A percentile compares a stretch with the other conserved stretches of the same genome.
These are phyloP conservation scores for Nothocercus nigrocapillus DNA, from an alignment of 2,113 vertebrate genomes.

Conservation along the genomic window DNA sequence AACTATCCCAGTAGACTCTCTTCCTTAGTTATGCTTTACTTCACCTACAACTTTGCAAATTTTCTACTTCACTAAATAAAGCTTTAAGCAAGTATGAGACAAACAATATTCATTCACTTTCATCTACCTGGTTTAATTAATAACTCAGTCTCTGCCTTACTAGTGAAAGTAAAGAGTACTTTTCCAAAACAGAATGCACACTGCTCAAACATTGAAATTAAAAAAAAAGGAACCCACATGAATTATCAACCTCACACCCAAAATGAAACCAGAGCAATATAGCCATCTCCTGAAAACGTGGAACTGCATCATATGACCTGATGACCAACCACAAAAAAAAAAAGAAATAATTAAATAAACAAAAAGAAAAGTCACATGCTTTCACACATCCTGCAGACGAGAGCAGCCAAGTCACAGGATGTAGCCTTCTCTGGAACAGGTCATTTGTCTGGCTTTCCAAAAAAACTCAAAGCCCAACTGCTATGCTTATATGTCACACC, in stretches of 20 bases:
- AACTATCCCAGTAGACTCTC: neutral
- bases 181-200: neutral
- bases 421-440: neutral
- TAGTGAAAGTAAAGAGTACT: neutral
- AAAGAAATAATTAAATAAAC: too few species aligned
- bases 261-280: slow-evolving; percentile 12
- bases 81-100: neutral
- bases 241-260: neutral
- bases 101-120: neutral
- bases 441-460: neutral
- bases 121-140: neutral
- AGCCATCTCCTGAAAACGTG: slow-evolving; percentile 39
- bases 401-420: slow-evolving; percentile 41
- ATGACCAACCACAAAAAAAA: neutral
- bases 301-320: slow-evolving; percentile 35
- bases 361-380: slow-evolving; percentile 53
- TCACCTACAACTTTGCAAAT: neutral
- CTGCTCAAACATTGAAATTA: slow-evolving; percentile 4
- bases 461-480: neutral
- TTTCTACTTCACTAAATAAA: neutral
- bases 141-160: neutral
- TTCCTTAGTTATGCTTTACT: neutral
- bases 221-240: slow-evolving; percentile 43
- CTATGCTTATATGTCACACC: neutral
- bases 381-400: slow-evolving; percentile 45